Evolutionary conservation across 1,140 invertebrate genomes (phyloP), one percentile per base, ranked within the genome.

Genomic region (Brachionus manjavacas): DNA sequence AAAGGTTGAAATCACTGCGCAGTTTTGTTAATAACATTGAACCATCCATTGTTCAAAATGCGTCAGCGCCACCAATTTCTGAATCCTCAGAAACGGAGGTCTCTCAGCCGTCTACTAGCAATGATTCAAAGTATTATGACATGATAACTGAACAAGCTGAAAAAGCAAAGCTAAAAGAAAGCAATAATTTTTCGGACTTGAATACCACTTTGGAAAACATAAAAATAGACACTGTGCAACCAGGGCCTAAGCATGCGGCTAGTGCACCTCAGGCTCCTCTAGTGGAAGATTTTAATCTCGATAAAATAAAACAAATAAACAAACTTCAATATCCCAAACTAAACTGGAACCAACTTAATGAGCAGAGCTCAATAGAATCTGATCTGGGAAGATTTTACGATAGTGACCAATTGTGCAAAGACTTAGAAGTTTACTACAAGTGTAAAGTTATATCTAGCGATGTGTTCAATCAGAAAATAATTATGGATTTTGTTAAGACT

Each of bases 391-490:
- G 79, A 20, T 81, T 81, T 46, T 81, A 81, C 16, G 79, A 81
- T 7, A 81, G 1, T 14, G 79, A 81, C 43, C 79, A 81, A 46
- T 28, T 64, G 9, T 81, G 79, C 12, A 81, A 64, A 43, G 79
- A 81, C 4, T 20, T 81, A 6, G 79, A 81, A 81, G 52, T 81
- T 20, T 81, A 81, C 60, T 81, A 81, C 11, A 81, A 81, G 31
- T 81, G 79, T 64, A 81, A 81, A 81, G 12, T 49, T 14, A 25
- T 76, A 1, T 49, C 41, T 11, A 76, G 31, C 31, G 41, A 76
- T 46, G 11, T 49, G 3, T 76, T 76, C 12, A 76, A 49, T 49
- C 20, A 28, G 20, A 76, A 49, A 25, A 43, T 76, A 49, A 49
- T 49, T 6, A n/a, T 14, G 6, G 72, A 76, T 4, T 76, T 76